A percentile compares a stretch with the other conserved stretches of the same genome.
Conservation (phyloP, 2,797 vertebrate species). For the Manis javanica region DNA sequence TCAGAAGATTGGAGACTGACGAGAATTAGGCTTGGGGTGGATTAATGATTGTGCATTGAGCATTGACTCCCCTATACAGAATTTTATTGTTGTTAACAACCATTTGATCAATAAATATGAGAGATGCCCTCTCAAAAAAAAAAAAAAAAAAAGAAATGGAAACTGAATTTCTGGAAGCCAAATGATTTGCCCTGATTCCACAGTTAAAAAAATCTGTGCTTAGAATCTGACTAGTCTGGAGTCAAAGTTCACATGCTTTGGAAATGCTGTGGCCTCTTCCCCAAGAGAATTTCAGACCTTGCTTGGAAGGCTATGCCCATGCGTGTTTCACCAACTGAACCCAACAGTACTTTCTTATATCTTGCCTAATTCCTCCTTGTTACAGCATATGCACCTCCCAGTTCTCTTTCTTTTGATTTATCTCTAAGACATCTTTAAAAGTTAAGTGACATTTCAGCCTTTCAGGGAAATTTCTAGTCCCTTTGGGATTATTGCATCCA, state of each 20-base stretch:
- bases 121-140: too few species aligned
- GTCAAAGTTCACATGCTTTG: background rate
- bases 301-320: background rate
- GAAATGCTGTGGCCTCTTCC: background rate
- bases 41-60: too few species aligned
- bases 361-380: background rate
- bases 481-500: background rate
- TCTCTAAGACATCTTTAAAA: background rate
- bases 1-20: too few species aligned
- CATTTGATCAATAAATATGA: too few species aligned
- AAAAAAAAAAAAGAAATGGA: background rate
- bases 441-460: conserved; percentile 4
- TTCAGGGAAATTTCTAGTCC: conserved; percentile 14
- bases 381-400: background rate
- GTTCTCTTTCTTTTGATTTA: background rate
- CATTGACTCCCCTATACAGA: too few species aligned
- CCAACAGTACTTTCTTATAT: background rate
- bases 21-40: too few species aligned
- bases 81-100: too few species aligned
- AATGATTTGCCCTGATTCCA: background rate
- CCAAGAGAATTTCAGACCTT: background rate
- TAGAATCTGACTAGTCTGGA: background rate
- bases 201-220: background rate
- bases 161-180: background rate
- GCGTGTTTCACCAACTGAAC: background rate